These are phyloP conservation scores for Belgica antarctica DNA, from an alignment of 2,888 invertebrate species.

Conservation along the genomic window DNA sequence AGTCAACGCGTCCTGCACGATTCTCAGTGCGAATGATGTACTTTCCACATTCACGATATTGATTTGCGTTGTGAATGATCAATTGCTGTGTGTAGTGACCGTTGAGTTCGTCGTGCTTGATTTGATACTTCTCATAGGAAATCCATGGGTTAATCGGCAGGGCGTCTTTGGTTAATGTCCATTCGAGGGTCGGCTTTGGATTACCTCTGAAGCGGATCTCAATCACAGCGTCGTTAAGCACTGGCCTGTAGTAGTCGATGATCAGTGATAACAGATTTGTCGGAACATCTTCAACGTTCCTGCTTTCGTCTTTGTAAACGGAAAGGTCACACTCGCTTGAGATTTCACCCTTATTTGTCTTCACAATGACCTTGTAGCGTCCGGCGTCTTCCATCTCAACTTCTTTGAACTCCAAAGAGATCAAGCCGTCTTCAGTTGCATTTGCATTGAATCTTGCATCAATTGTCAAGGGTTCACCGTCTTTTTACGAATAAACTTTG, in stretches of 20 bases:
- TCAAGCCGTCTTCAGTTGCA: slow-evolving; percentile 34
- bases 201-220: slow-evolving; percentile 78
- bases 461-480: slow-evolving; percentile 13
- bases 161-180: slow-evolving; percentile 58
- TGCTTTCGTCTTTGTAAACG: slow-evolving; percentile 26
- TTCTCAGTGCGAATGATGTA: slow-evolving; percentile 77
- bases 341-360: slow-evolving; percentile 38
- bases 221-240: slow-evolving; percentile 70
- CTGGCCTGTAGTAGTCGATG: slow-evolving; percentile 68
- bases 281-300: slow-evolving; percentile 23
- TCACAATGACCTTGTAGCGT: slow-evolving; percentile 30
- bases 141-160: slow-evolving; percentile 46
- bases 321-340: slow-evolving; percentile 39
- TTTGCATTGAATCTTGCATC: slow-evolving; percentile 32
- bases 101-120: slow-evolving; percentile 51
- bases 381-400: slow-evolving; percentile 21
- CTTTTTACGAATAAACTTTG: slow-evolving; percentile 30
- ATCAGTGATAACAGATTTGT: slow-evolving; percentile 13
- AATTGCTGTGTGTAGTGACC: slow-evolving; percentile 66
- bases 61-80: slow-evolving; percentile 57
- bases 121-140: slow-evolving; percentile 38
- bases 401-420: slow-evolving; percentile 29
- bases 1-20: slow-evolving; percentile 69
- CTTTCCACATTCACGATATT: slow-evolving; percentile 59
- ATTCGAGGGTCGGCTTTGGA: slow-evolving; percentile 68